phyloP scores from a whole-genome alignment of 2,888 invertebrate species.

The Spilosoma lubricipeda region DNA sequence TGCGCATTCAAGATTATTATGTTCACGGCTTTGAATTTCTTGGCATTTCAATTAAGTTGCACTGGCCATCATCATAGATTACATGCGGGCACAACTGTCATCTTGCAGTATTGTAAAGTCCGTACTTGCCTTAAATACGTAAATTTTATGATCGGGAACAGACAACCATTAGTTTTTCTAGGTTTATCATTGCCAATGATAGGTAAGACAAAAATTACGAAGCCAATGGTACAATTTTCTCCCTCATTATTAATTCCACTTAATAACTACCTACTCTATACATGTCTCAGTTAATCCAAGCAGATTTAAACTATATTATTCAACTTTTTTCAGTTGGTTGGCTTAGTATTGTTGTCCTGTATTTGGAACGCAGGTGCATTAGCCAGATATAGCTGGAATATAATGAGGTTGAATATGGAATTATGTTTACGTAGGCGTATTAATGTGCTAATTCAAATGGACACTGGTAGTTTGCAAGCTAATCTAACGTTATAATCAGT shows the following conservation, averaged over 20 bases:
- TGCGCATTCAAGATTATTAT: no score
- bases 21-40: no score
- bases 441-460: background rate
- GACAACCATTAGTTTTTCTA: background rate
- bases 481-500: background rate
- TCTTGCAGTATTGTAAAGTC: no score
- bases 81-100: no score
- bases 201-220: background rate
- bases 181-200: background rate
- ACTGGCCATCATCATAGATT: no score
- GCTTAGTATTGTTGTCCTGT: background rate
- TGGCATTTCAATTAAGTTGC: no score
- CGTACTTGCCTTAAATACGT: no score
- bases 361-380: slow-evolving; percentile 1
- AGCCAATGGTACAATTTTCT: background rate
- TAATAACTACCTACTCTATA: background rate
- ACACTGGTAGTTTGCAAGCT: background rate
- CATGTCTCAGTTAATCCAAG: background rate
- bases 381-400: background rate
- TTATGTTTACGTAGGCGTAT: background rate
- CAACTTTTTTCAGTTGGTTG: background rate
- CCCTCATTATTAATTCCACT: background rate
- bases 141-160: background rate
- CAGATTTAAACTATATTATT: background rate
- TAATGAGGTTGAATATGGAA: slow-evolving; percentile 1